Evolutionary conservation across 1,140 invertebrate species (phyloP), one percentile per base, ranked within the genome.

Genomic region (Andricus grossulariae): DNA sequence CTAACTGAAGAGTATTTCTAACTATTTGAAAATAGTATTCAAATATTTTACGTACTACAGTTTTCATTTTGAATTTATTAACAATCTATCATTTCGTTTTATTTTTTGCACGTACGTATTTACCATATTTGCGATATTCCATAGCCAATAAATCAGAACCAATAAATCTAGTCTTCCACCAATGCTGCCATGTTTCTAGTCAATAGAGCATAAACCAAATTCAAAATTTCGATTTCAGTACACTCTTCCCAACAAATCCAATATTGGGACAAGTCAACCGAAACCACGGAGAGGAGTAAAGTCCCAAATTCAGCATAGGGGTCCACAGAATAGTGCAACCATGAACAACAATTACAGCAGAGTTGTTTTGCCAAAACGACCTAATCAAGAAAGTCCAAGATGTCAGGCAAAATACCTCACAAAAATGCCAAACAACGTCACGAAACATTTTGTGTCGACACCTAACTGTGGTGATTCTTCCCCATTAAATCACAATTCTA

Each of bases 361-460:
- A 51, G 73, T 77, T 55, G 52, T 54, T 15, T 72, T 74, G 72
- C 71, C 79, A 45, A 86, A 83, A 55, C 77, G 76, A 50, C 50
- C 76, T 8, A 82, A 70, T 66, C 78, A 81, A n/a, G 79, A 81
- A 13, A 76, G 71, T 72, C 71, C 79, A 49, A 82, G 76, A 25
- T 52, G 18, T 52, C 80, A 73, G 11, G 74, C 78, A 18, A 88
- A 86, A 25, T 82, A 81, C 39, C 55, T 83, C 5, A 71, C 83
- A 21, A 84, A 82, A 78, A 79, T 83, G n/a, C 57, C 86, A 32
- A 85, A 80, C 18, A 83, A 80, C 70, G 55, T 84, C 2, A 82
- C 84, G 0, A 84, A 84, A 54, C 83, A 86, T 66, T 85, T 87
- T 45, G 75, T 81, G 3, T 60, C 72, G 5, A 82, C 60, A 15